Evolutionary conservation across 2,113 vertebrate species (phyloP).

Genomic region (Sapajus apella): DNA sequence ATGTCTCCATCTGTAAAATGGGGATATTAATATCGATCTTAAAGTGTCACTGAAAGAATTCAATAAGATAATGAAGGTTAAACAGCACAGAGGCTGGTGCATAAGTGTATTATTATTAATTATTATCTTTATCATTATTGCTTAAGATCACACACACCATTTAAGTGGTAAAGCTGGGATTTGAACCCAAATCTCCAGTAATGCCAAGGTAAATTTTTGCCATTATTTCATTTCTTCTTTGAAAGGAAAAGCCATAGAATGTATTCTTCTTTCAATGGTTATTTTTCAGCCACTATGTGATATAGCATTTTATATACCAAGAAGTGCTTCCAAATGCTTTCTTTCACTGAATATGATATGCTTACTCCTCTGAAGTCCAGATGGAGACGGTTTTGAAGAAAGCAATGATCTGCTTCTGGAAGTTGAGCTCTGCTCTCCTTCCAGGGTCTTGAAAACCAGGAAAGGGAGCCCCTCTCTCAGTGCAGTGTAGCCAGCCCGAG

Average conservation of each 20-base stretch:
- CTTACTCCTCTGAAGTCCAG: neutral
- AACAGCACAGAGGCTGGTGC: neutral
- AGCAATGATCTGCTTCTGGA: neutral
- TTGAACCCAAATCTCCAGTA: neutral
- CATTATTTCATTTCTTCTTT: neutral
- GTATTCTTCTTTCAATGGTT: neutral
- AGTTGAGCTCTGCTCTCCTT: neutral
- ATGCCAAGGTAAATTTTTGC: neutral
- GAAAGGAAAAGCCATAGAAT: neutral
- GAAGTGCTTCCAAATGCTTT: neutral
- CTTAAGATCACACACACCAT: neutral
- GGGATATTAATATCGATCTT: neutral
- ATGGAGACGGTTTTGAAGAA: neutral
- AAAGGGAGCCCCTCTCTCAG: neutral
- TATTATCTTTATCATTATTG: neutral
- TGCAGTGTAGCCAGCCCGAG: neutral
- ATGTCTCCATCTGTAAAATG: neutral
- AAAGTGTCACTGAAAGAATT: neutral
- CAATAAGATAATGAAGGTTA: neutral
- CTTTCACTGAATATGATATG: neutral
- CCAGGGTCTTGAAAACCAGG: neutral
- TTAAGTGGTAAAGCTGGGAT: neutral
- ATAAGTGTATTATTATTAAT: rapidly evolving
- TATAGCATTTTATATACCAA: neutral
- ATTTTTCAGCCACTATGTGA: neutral